A percentile compares a stretch with the other conserved stretches of the same genome.
Conservation (phyloP, 2,113 vertebrate genomes). For the Erpornis zantholeuca region DNA sequence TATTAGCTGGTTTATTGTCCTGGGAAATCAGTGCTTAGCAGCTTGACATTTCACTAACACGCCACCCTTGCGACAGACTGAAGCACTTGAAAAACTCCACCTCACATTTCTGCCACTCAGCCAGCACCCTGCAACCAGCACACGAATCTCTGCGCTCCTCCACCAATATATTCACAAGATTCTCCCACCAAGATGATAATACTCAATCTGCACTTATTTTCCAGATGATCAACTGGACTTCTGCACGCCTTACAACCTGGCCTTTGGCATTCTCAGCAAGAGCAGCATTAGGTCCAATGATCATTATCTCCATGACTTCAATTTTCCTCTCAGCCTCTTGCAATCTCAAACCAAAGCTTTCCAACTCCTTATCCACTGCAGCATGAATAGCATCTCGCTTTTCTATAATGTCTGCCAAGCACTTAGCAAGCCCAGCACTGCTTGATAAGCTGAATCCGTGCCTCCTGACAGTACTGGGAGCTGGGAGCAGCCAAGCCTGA, state of each 20-base stretch:
- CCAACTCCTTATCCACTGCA: conserved; percentile 54
- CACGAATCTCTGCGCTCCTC: not conserved
- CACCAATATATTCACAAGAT: not conserved
- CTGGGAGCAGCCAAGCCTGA: conserved; percentile 47
- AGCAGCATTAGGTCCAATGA: conserved; percentile 57
- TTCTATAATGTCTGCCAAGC: conserved; percentile 50
- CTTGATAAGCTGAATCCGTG: conserved; percentile 43
- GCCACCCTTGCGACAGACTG: not conserved
- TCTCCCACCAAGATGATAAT: conserved; percentile 40
- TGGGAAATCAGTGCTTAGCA: not conserved
- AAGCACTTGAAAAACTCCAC: not conserved
- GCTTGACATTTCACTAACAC: not conserved
- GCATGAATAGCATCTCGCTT: conserved; percentile 48
- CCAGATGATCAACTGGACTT: conserved; percentile 57
- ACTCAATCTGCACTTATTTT: conserved; percentile 61
- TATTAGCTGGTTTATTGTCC: not conserved
- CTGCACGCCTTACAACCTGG: conserved; percentile 39
- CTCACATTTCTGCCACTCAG: not conserved
- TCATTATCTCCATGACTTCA: conserved; percentile 63
- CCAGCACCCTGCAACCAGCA: not conserved
- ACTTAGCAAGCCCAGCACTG: conserved; percentile 40
- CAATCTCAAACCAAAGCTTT: conserved; percentile 58
- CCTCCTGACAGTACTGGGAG: not conserved
- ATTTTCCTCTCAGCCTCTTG: conserved; percentile 61
- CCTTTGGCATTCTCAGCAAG: conserved; percentile 62